Base-by-base conservation (phyloP, 2,888 invertebrate genomes). In the Tubiluchus corallicola region DNA sequence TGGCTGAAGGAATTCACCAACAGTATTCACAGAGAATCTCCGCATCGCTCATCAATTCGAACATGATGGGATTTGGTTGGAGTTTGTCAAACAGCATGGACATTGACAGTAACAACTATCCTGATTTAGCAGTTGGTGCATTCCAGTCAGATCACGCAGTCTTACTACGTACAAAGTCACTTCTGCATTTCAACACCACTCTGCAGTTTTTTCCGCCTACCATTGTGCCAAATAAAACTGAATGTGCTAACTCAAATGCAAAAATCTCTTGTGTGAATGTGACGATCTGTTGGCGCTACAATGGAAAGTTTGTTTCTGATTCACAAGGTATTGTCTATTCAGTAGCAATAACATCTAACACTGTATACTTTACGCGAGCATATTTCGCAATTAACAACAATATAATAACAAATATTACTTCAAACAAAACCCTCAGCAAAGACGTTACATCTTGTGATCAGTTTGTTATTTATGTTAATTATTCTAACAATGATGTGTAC, bases 21-120 rank as follows among this genome's bases (percentile, higher is more conserved):
- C 53, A 61, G 20, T 67, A 66, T 37, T 55, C 60, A 9, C 29
- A 29, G 29, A 66, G 64, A 46, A 71, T 77, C 19, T 47, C 57
- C 3, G 68, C 71, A 1, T 57, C 57, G 41, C 60, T 63, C 2
- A 63, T 71, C 1, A 50, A 54, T 20, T 38, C 52, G 4, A 47
- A 43, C 4, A 49, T 67, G 13, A 57, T 53, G 52, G 72, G 74
- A 17, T 76, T 77, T 57, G 77, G 76, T 1, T 68, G 71, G 48
- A 71, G 74, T 19, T 65, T 77, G 41, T 70, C 75, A 1, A 69
- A 66, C 52, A 71, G 72, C 3, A 52, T 67, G 3, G 77, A 77
- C 52, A 63, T 76, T 13, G 75, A 76, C 53, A 52, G 56, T 1
- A 76, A 77, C 57, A 61, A 65, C 20, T 75, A 73, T 55, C 69